Evolutionary conservation across 1,140 invertebrate genomes (phyloP).

Genomic region (Octopus sinensis): DNA sequence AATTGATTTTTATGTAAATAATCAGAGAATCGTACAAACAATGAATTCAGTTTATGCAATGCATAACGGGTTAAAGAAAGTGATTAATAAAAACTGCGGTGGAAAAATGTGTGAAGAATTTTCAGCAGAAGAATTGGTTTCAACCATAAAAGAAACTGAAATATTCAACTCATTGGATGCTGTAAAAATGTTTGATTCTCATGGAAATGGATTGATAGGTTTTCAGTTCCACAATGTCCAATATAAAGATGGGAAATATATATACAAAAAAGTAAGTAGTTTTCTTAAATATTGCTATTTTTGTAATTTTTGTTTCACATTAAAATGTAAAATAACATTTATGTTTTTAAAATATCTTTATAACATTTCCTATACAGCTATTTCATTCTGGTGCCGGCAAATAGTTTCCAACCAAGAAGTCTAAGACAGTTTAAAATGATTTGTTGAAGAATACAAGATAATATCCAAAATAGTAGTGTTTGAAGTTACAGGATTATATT

Average conservation of each 20-base stretch:
- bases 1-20: slow-evolving; percentile 24
- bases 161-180: slow-evolving; percentile 12
- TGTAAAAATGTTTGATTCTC: slow-evolving; percentile 35
- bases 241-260: background rate
- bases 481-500: too few relatives aligned
- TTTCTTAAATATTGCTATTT: too few relatives aligned
- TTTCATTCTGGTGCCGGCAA: too few relatives aligned
- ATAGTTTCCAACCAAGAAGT: too few relatives aligned
- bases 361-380: too few relatives aligned
- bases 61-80: slow-evolving; percentile 28
- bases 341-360: too few relatives aligned
- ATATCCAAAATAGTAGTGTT: too few relatives aligned
- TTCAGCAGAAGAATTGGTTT: slow-evolving; percentile 14
- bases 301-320: too few relatives aligned
- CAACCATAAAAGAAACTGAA: slow-evolving; percentile 11
- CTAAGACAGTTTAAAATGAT: too few relatives aligned
- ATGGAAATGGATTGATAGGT: slow-evolving; percentile 45
- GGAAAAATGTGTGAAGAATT: slow-evolving; percentile 22
- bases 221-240: slow-evolving; percentile 44
- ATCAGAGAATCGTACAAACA: slow-evolving; percentile 41
- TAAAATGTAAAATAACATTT: too few relatives aligned
- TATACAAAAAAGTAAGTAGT: slow-evolving; percentile 15
- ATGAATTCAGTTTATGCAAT: slow-evolving; percentile 41
- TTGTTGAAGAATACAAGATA: too few relatives aligned
- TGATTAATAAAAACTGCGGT: slow-evolving; percentile 25